These are phyloP conservation scores for Ictalurus punctatus DNA, from an alignment of 2,113 vertebrate species.

Conservation along the genomic window DNA sequence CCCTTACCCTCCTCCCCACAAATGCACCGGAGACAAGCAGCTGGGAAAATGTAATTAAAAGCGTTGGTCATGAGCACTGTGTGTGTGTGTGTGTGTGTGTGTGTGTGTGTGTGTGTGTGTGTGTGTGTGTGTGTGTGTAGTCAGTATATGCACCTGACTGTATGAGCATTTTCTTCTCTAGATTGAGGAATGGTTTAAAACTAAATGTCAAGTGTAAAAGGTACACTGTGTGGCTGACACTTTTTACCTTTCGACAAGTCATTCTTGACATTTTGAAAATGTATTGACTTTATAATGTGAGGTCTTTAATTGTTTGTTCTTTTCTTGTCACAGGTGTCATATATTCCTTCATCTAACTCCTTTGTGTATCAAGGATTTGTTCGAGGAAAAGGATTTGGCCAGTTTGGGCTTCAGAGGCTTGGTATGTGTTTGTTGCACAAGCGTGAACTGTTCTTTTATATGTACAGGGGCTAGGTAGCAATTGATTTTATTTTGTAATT, in stretches of 20 bases:
- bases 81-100: constrained; percentile 31
- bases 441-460: background rate
- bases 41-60: constrained; percentile 65
- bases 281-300: constrained; percentile 58
- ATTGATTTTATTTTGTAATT: background rate
- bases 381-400: constrained; percentile 93
- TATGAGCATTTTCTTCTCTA: constrained; percentile 40
- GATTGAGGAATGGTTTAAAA: constrained; percentile 56
- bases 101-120: constrained; percentile 51
- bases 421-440: constrained; percentile 73
- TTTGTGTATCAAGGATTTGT: constrained; percentile 98
- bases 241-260: constrained; percentile 63
- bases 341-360: constrained; percentile 86
- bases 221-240: constrained; percentile 59
- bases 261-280: constrained; percentile 68
- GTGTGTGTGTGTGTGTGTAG: constrained; percentile 51
- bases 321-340: constrained; percentile 82
- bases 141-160: background rate
- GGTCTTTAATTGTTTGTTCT: constrained; percentile 59
- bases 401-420: constrained; percentile 95
- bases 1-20: constrained; percentile 32
- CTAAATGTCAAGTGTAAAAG: constrained; percentile 69
- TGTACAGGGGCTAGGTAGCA: background rate
- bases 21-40: constrained; percentile 54
- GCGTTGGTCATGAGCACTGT: constrained; percentile 48